Conservation (phyloP, 2,888 invertebrate genomes). For the Apantesis nais region DNA sequence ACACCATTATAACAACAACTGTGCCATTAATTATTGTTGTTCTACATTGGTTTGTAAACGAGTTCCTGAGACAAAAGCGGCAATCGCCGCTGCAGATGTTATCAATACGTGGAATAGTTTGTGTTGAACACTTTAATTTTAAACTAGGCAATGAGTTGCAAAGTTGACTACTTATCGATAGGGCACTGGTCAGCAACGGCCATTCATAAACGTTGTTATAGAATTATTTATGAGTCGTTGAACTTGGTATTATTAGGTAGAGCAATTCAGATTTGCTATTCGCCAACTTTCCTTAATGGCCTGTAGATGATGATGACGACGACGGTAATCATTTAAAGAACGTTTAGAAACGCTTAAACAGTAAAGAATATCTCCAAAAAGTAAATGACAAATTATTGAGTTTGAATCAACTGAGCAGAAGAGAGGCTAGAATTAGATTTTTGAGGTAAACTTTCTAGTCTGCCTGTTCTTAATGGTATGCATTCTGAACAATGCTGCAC, state of each 20-base stretch:
- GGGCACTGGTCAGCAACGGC: neutral
- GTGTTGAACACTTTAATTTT: constrained; percentile 31
- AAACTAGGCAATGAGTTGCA: constrained; percentile 40
- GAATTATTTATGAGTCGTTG: neutral
- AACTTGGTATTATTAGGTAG: neutral
- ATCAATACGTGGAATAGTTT: constrained; percentile 37
- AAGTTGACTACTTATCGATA: constrained; percentile 12
- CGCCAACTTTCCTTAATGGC: no score
- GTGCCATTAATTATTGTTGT: constrained; percentile 33
- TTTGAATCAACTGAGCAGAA: no score
- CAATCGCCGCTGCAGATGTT: constrained; percentile 28
- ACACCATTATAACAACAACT: constrained; percentile 26
- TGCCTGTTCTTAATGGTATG: no score
- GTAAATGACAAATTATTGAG: no score
- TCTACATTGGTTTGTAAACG: constrained; percentile 31
- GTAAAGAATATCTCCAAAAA: no score
- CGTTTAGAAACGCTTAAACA: no score
- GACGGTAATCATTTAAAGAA: no score
- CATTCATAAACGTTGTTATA: constrained; percentile 4
- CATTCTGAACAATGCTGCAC: no score
- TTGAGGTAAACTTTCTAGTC: no score
- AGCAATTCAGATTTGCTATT: no score
- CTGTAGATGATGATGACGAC: no score
- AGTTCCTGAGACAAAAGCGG: constrained; percentile 39
- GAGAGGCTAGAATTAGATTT: no score